Evolutionary conservation across 2,888 invertebrate species (phyloP), one percentile per base, ranked within the genome.

Genomic region (Lycaena phlaeas): DNA sequence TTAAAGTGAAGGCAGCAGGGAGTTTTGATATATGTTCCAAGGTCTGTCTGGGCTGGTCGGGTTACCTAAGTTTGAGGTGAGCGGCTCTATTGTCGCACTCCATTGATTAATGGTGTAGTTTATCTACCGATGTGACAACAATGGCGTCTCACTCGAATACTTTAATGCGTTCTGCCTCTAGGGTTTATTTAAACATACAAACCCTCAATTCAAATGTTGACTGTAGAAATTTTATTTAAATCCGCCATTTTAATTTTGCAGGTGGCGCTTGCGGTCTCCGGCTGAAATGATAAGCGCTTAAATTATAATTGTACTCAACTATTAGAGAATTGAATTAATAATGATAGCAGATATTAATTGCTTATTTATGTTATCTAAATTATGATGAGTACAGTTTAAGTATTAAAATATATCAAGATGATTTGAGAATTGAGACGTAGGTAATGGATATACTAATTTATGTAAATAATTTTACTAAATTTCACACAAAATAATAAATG

Each of bases 91-190:
- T 84, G 79, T 82, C 68, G 68, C 59, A 57, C 47, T 51, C 58
- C 59, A 75, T 81, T 81, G 81, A 82, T 79, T 79, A 78, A 84
- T 81, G 69, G 60, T 51, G 64, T 74, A 75, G 78, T 78, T 78
- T 79, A 81, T 81, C 77, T 77, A 77, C 68, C 61, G 75, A 79
- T 81, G 76, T 73, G 76, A 78, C 76, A 78, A 82, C 81, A 79
- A 82, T 82, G 67, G 64, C 60, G 68, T 69, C 75, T 72, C 73
- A 68, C 71, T 67, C 68, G 71, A 76, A 73, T 68, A 66, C 72
- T 67, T 66, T 74, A 73, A 74, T 76, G 72, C 64, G 61, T 67
- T 69, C 61, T 64, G 65, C 67, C 67, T 72, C 62, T 71, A 74
- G 66, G 65, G 71, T 74, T 68, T 72, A 75, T 73, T 71, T 70